Conservation (phyloP, 2,888 invertebrate species). For the Drosophila pseudotakahashii region DNA sequence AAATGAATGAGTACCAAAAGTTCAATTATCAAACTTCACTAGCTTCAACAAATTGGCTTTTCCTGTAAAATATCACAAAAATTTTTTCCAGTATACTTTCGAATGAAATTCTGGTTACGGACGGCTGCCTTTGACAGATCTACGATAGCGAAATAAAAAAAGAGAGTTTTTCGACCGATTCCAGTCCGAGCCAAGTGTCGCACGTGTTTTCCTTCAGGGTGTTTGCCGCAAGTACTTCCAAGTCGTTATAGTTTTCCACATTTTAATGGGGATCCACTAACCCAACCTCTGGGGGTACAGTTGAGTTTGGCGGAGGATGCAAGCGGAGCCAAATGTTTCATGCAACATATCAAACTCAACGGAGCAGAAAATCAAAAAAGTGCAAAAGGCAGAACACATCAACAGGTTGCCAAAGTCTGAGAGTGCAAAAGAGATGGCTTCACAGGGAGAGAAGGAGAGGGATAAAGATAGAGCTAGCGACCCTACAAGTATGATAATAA, state of each 20-base stretch:
- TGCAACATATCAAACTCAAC: slow-evolving; percentile 73
- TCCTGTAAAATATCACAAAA: not conserved
- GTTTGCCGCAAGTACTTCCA: slow-evolving; percentile 25
- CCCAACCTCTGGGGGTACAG: slow-evolving; percentile 34
- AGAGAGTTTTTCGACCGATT: slow-evolving; percentile 27
- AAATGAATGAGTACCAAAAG: not conserved
- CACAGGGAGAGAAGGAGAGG: slow-evolving; percentile 3
- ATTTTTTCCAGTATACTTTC: slow-evolving; percentile 31
- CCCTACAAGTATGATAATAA: slow-evolving; percentile 66
- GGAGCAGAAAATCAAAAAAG: slow-evolving; percentile 83
- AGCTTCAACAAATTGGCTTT: not conserved
- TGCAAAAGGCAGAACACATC: slow-evolving; percentile 52
- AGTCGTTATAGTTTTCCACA: slow-evolving; percentile 46
- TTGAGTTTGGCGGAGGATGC: slow-evolving; percentile 37
- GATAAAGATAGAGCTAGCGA: slow-evolving; percentile 16
- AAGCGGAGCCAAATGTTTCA: slow-evolving; percentile 38
- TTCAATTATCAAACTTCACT: not conserved
- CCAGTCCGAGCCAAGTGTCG: slow-evolving; percentile 28
- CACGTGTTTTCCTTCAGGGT: slow-evolving; percentile 44
- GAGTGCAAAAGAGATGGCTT: slow-evolving; percentile 38
- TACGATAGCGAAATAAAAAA: slow-evolving; percentile 60
- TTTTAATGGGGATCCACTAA: slow-evolving; percentile 31
- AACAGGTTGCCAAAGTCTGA: slow-evolving; percentile 53
- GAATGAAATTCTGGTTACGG: slow-evolving; percentile 66
- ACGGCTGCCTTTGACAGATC: slow-evolving; percentile 66